Evolutionary conservation across 2,888 invertebrate genomes (phyloP), one percentile per base, ranked within the genome.

Genomic region (Caenorhabditis afra): DNA sequence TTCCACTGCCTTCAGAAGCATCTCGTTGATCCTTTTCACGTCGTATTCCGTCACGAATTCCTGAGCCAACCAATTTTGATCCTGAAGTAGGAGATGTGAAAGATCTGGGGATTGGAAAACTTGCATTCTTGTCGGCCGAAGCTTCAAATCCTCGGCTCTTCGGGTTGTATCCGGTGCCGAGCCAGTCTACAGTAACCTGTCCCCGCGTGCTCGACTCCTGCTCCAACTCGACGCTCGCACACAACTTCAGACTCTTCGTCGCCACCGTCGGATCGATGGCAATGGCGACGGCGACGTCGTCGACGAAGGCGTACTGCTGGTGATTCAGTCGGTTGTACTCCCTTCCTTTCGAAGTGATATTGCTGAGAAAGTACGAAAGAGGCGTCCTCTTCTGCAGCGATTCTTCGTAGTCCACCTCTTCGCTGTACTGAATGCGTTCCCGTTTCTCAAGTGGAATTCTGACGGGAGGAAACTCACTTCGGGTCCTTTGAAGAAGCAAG

Each of bases 261-360:
- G 86, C 79, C 7, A 76, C 49, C 23, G 70, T 58, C 1, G 89
- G 88, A 41, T 87, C 86, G 44, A 91, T 84, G 5, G 90, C 87
- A 1, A 87, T 84, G 12, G 90, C 90, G 4, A 90, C 86, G n/a
- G 90, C 90, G 35, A 91, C 85, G 37, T 91, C 90, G 66, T 91
- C 90, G 55, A 87, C 85, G 53, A 84, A 86, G 7, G 83, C 70
- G 62, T 82, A 87, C 22, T 80, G 74, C 22, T 76, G 71, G 22
- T 41, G 20, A 7, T 20, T 44, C 14, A 22, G 8, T 5, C 37
- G 50, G 12, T 57, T 52, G 29, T 55, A 66, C 22, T 53, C 37
- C n/a, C 75, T 14, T 53, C 74, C 78, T 59, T 49, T 75, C 1
- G 35, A 20, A 1, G 84, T 84, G 44, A 81, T 83, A 11, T 65